phyloP scores from a whole-genome alignment of 2,797 vertebrate species.

The Nothura maculosa region DNA sequence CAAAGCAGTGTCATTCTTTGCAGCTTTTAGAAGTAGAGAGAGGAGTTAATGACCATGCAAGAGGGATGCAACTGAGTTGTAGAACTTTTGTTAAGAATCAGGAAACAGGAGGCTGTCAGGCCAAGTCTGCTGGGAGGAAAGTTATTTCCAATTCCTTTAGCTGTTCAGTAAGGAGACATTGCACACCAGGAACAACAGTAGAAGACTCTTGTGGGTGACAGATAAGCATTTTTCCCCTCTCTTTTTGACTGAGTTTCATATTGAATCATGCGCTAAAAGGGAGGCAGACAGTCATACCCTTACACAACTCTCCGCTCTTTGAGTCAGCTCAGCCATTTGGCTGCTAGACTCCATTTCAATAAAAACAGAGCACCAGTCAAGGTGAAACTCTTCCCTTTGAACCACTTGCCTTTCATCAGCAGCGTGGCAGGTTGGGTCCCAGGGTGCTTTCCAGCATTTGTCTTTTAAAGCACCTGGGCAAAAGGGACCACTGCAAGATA shows the following conservation, averaged over 20 bases:
- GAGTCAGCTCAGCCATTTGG: neutral
- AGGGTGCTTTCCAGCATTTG: neutral
- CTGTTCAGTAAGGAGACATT: neutral
- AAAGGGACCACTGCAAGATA: neutral
- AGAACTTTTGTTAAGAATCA: accelerated
- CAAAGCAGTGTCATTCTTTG: neutral
- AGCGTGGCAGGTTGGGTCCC: neutral
- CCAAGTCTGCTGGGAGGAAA: neutral
- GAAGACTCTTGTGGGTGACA: neutral
- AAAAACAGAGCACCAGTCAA: neutral
- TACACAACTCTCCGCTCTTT: neutral
- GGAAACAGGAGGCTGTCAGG: neutral
- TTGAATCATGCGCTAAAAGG: neutral
- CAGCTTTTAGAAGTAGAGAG: neutral
- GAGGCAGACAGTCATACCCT: neutral
- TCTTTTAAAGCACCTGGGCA: neutral
- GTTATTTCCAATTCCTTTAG: neutral
- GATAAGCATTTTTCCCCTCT: neutral
- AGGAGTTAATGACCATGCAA: neutral
- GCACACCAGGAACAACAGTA: neutral
- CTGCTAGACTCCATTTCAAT: neutral
- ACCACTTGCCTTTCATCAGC: neutral
- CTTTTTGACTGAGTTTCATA: neutral
- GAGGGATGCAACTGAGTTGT: neutral
- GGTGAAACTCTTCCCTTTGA: neutral